A percentile compares a stretch with the other conserved stretches of the same genome.
phyloP scores from a whole-genome alignment of 2,797 vertebrate species.

The Phoeniculus purpureus region DNA sequence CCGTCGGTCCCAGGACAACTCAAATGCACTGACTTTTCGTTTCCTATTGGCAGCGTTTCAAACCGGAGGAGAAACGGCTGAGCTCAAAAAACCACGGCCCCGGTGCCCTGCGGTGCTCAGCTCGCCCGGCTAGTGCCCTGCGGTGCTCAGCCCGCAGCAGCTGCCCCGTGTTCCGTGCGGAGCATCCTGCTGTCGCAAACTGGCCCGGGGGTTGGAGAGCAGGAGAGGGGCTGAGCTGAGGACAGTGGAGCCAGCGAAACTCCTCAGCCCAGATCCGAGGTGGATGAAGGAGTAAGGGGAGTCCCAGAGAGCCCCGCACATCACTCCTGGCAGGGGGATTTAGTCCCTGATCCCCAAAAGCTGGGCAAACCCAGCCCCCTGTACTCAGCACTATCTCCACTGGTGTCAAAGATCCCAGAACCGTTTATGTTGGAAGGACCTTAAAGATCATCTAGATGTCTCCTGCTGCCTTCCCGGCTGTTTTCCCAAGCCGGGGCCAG shows the following conservation, averaged over 20 bases:
- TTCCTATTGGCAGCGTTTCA: not conserved
- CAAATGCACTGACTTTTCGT: not conserved
- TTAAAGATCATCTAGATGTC: not conserved
- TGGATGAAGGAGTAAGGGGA: not conserved
- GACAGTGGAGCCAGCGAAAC: not conserved
- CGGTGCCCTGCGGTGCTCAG: fast-evolving
- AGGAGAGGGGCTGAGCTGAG: fast-evolving
- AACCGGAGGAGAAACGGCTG: not conserved
- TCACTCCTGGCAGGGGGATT: not conserved
- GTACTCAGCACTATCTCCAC: not conserved
- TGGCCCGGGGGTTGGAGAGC: not conserved
- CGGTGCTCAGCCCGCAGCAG: fast-evolving
- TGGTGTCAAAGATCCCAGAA: not conserved
- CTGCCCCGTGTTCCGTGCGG: fast-evolving
- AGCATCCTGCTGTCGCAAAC: fast-evolving
- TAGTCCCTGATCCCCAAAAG: not conserved
- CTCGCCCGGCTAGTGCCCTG: not conserved
- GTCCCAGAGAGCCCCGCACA: not conserved
- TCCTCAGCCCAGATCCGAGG: not conserved
- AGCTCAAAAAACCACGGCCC: not conserved
- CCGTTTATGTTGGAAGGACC: no score
- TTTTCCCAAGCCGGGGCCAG: constrained; percentile 38
- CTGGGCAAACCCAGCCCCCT: not conserved
- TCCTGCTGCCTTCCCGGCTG: constrained; percentile 1
- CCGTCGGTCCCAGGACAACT: not conserved